phyloP scores from a whole-genome alignment of 2,888 invertebrate genomes.

The Epiblema foenella region DNA sequence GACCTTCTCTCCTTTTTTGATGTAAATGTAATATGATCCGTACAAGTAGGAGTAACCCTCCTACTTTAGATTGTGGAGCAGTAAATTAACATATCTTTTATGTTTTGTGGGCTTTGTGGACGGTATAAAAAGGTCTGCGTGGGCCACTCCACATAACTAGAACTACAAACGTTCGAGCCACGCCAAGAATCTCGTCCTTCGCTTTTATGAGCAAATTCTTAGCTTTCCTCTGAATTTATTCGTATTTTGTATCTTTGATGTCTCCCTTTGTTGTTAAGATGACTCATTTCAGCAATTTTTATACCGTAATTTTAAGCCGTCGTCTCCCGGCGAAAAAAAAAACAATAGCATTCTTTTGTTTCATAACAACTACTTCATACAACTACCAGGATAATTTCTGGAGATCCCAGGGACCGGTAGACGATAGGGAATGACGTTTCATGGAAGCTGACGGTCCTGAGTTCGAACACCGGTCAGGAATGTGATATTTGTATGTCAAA shows the following conservation, averaged over 20 bases:
- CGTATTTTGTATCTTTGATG: constrained; percentile 5
- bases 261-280: neutral
- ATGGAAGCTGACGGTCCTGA: too few species aligned
- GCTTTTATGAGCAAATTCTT: constrained; percentile 41
- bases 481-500: too few species aligned
- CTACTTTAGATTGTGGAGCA: constrained; percentile 3
- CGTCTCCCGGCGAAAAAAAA: too few species aligned
- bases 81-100: constrained; percentile 21
- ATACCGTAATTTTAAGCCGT: too few species aligned
- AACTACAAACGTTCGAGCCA: constrained; percentile 12
- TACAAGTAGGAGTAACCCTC: neutral
- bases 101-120: constrained; percentile 16
- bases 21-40: constrained; percentile 2
- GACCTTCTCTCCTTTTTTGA: neutral
- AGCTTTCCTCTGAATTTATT: constrained; percentile 18
- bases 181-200: constrained; percentile 30
- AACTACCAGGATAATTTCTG: too few species aligned
- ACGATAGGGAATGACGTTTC: too few species aligned
- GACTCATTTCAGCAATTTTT: too few species aligned
- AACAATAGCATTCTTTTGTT: too few species aligned
- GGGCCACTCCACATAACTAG: constrained; percentile 8
- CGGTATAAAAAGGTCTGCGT: neutral
- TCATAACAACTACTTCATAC: too few species aligned
- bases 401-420: too few species aligned
- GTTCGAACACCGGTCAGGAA: too few species aligned